Conservation (phyloP, 2,797 vertebrate species). For the Fratercula arctica region DNA sequence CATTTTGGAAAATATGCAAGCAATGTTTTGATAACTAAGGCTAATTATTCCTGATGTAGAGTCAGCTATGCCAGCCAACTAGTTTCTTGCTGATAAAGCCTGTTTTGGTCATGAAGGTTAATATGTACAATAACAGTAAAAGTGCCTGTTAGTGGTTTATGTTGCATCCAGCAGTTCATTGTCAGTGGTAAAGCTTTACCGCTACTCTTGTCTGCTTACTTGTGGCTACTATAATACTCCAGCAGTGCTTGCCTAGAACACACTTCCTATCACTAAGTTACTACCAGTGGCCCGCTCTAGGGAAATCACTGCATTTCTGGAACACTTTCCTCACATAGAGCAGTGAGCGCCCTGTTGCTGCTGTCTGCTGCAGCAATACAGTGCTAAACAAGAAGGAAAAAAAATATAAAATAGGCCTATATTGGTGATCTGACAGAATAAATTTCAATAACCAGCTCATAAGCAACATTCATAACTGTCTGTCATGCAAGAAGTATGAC, state of each 20-base stretch:
- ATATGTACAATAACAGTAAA: neutral
- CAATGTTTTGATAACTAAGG: neutral
- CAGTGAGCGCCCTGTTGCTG: neutral
- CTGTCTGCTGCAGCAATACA: neutral
- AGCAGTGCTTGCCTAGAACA: neutral
- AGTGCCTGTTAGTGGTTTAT: neutral
- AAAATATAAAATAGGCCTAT: neutral
- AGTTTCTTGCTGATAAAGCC: neutral
- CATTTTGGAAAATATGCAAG: neutral
- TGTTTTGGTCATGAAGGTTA: neutral
- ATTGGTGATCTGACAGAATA: neutral
- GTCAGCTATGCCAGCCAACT: neutral
- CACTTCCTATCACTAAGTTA: neutral
- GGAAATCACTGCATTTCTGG: neutral
- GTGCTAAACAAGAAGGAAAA: neutral
- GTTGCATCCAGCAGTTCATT: neutral
- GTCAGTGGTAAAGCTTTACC: neutral
- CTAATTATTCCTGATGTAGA: neutral
- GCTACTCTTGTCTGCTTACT: neutral
- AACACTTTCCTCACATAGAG: fast-evolving
- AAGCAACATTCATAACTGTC: neutral
- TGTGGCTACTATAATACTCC: neutral
- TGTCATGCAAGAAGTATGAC: neutral
- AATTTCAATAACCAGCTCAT: neutral
- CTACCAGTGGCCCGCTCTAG: neutral